These are phyloP conservation scores for Drosophila greeni DNA, from an alignment of 2,888 invertebrate species.

Conservation along the genomic window DNA sequence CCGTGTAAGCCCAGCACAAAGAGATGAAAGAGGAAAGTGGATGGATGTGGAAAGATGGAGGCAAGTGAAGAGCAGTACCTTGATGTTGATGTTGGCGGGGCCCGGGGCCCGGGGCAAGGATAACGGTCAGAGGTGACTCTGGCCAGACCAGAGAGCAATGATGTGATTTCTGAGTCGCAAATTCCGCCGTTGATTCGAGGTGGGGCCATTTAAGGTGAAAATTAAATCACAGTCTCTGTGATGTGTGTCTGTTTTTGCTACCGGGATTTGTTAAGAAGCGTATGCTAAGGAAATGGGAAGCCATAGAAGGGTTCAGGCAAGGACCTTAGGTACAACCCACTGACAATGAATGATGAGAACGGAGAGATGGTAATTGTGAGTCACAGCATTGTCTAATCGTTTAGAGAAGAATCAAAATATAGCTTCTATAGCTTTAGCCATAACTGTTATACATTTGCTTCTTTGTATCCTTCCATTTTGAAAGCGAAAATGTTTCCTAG, in stretches of 20 bases:
- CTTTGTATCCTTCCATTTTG: neutral
- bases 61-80: slow-evolving; percentile 13
- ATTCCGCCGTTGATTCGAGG: slow-evolving; percentile 22
- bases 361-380: too few relatives aligned
- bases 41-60: slow-evolving; percentile 1
- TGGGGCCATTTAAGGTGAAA: slow-evolving; percentile 19
- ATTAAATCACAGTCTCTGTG: slow-evolving; percentile 27
- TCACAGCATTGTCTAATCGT: too few relatives aligned
- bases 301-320: neutral
- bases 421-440: neutral
- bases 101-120: slow-evolving; percentile 4
- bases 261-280: neutral
- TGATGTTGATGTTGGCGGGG: slow-evolving; percentile 13
- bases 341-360: too few relatives aligned
- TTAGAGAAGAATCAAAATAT: too few relatives aligned
- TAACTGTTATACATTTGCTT: neutral
- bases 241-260: neutral
- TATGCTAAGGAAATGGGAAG: neutral
- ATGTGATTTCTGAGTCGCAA: slow-evolving; percentile 36
- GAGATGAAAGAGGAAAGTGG: slow-evolving; percentile 27
- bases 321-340: neutral
- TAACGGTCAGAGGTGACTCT: slow-evolving; percentile 20
- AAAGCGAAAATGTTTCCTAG: neutral
- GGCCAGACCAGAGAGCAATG: slow-evolving; percentile 28
- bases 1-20: slow-evolving; percentile 22